Conservation (phyloP, 2,113 vertebrate species). For the Cephalopholis sonnerati region DNA sequence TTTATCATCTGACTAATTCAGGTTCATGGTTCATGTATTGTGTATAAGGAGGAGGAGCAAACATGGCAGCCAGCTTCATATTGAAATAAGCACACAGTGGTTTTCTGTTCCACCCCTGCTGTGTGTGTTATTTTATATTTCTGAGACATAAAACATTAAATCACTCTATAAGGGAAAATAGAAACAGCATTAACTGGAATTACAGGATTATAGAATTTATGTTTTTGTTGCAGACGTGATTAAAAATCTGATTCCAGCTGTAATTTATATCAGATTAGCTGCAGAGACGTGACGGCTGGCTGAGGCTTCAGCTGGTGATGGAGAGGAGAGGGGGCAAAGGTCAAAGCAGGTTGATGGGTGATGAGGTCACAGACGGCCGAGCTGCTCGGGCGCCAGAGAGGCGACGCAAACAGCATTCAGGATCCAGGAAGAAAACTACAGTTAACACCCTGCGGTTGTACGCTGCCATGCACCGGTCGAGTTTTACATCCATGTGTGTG, state of each 20-base stretch:
- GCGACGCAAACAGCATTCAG: background rate
- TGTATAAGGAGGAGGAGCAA: too few species aligned
- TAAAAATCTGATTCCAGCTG: background rate
- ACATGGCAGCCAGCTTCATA: too few species aligned
- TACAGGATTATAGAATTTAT: background rate
- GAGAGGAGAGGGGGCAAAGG: background rate
- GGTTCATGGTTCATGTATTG: too few species aligned
- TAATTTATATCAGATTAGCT: background rate
- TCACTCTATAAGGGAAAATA: too few species aligned
- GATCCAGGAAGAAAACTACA: background rate
- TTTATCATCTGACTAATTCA: too few species aligned
- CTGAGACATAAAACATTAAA: background rate
- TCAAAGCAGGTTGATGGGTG: background rate
- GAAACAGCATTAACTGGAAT: background rate
- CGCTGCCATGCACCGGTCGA: too few species aligned
- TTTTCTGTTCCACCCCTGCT: too few species aligned
- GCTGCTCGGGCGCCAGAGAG: slow-evolving; percentile 3
- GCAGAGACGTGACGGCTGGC: background rate
- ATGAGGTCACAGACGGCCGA: slow-evolving; percentile 11
- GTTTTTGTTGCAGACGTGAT: slow-evolving; percentile 1
- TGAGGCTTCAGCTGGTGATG: background rate
- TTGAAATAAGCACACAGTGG: too few species aligned
- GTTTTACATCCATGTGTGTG: too few species aligned
- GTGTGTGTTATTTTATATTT: too few species aligned
- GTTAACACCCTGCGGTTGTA: too few species aligned